Conservation (phyloP, 2,797 vertebrate genomes). For the Mormyrus hasselquistii region DNA sequence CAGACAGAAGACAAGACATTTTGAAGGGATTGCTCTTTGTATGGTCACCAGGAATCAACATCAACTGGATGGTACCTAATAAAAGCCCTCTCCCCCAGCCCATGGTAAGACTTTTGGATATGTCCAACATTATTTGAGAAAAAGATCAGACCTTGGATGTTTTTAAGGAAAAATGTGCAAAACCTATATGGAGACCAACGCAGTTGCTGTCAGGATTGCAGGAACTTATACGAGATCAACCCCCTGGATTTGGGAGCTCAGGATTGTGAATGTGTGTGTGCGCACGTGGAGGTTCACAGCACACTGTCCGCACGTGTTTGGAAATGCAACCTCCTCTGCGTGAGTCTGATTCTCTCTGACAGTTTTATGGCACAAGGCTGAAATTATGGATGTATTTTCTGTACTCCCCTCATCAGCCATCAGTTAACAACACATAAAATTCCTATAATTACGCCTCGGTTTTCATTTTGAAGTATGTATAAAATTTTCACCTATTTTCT, state of each 20-base stretch:
- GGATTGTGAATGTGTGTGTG: not conserved
- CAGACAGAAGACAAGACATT: not conserved
- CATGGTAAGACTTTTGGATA: not conserved
- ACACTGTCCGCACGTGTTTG: conserved; percentile 12
- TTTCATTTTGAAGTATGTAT: conserved; percentile 71
- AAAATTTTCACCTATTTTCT: conserved; percentile 72
- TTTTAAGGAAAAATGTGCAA: not conserved
- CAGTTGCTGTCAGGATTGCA: conserved; percentile 21
- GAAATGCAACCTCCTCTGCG: conserved; percentile 52
- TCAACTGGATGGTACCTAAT: not conserved
- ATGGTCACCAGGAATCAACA: not conserved
- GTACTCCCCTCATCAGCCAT: conserved; percentile 57
- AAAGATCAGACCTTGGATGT: not conserved
- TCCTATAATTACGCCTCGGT: conserved; percentile 66
- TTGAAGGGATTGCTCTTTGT: not conserved
- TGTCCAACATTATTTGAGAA: not conserved
- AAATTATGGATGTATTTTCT: conserved; percentile 71
- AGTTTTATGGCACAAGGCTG: conserved; percentile 62
- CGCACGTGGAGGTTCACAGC: not conserved
- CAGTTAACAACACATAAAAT: conserved; percentile 76
- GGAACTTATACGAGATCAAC: not conserved
- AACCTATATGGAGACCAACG: not conserved
- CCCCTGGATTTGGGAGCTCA: not conserved
- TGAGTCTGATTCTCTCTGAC: conserved; percentile 69
- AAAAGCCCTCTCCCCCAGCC: not conserved